Conservation (phyloP, 2,113 vertebrate genomes). For the Octodon degus region DNA sequence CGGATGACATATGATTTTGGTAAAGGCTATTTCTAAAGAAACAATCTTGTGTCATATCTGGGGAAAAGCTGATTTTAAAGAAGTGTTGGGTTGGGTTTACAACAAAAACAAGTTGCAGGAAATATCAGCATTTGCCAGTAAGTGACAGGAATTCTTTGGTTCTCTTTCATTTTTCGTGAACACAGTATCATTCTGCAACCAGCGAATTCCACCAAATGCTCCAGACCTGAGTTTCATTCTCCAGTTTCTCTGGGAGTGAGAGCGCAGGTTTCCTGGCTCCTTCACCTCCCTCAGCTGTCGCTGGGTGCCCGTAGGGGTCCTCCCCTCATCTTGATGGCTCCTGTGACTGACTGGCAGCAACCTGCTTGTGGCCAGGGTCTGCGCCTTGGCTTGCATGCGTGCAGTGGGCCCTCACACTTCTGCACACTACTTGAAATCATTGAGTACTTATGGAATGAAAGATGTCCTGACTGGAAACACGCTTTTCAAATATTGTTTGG, state of each 20-base stretch:
- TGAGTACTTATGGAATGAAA: not conserved
- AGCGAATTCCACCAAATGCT: slow-evolving; percentile 61
- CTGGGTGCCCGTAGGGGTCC: not conserved
- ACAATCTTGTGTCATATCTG: slow-evolving; percentile 2
- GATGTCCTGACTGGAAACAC: not conserved
- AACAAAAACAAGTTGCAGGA: slow-evolving; percentile 34
- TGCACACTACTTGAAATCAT: not conserved
- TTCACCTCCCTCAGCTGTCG: not conserved
- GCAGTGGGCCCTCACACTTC: not conserved
- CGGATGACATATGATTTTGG: not conserved
- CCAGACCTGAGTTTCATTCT: slow-evolving; percentile 36
- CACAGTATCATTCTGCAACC: slow-evolving; percentile 33
- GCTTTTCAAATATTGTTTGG: not conserved
- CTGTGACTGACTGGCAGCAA: not conserved
- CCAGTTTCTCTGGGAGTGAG: slow-evolving; percentile 3
- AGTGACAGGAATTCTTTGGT: slow-evolving; percentile 17
- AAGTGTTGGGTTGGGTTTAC: not conserved
- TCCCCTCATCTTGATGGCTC: not conserved
- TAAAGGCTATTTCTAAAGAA: slow-evolving; percentile 46
- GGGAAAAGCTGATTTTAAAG: not conserved
- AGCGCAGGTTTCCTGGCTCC: not conserved
- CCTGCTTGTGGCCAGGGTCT: not conserved
- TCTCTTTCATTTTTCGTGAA: not conserved
- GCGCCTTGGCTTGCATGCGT: not conserved
- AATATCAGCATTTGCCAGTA: not conserved